A percentile compares a stretch with the other conserved stretches of the same genome.
Conservation (phyloP, 2,113 vertebrate species). For the Paracanthobrama guichenoti region DNA sequence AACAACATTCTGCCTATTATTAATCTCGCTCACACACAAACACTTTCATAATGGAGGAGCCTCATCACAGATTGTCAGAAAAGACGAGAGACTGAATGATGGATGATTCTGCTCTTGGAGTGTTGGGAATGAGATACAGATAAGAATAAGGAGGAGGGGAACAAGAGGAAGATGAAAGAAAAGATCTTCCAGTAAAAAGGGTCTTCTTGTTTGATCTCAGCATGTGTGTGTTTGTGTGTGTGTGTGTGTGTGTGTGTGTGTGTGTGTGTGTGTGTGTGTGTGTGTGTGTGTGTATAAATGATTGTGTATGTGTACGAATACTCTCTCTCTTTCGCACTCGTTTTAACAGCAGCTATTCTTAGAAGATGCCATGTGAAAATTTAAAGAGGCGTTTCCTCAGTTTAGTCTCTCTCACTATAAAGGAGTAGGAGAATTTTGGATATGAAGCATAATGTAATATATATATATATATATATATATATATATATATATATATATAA, state of each 20-base stretch:
- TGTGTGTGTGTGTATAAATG: background rate
- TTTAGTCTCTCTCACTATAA: background rate
- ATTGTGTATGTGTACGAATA: background rate
- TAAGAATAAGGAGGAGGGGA: background rate
- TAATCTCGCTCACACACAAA: constrained; percentile 23
- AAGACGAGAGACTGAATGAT: constrained; percentile 53
- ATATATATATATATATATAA: too few species aligned
- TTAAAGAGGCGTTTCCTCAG: background rate
- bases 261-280: constrained; percentile 7
- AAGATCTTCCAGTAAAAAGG: background rate
- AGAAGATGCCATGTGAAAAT: constrained; percentile 4
- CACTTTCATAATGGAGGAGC: constrained; percentile 3
- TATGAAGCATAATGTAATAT: background rate
- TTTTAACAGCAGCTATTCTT: constrained; percentile 18
- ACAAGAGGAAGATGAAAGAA: constrained; percentile 1
- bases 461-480: background rate
- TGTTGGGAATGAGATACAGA: constrained; percentile 1
- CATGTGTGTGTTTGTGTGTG: background rate
- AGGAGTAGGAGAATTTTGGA: background rate
- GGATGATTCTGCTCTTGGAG: constrained; percentile 31
- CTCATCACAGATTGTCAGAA: constrained; percentile 46
- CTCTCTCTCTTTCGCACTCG: background rate
- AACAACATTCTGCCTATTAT: constrained; percentile 36
- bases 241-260: constrained; percentile 6
- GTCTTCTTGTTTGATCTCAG: constrained; percentile 17